Percentiles rank a stretch among this genome's conserved stretches.
phyloP scores from a whole-genome alignment of 2,888 invertebrate genomes.

The Xestia sexstrigata region DNA sequence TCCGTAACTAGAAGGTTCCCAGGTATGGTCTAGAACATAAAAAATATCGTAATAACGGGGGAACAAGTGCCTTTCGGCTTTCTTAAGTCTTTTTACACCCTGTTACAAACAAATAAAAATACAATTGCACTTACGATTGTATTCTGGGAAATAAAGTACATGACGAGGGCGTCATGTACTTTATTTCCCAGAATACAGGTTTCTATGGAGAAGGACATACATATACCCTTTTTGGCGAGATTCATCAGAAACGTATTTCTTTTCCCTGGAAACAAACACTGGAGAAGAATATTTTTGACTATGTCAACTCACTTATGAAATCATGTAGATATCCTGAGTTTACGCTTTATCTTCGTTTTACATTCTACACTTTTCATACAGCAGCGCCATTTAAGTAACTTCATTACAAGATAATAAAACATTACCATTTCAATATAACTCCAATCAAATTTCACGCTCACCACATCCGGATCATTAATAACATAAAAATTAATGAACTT shows the following conservation, averaged over 20 bases:
- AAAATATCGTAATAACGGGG: too few relatives aligned
- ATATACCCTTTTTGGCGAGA: neutral
- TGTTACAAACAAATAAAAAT: too few relatives aligned
- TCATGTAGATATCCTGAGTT: neutral
- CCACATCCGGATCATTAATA: constrained; percentile 56
- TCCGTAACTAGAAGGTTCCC: too few relatives aligned
- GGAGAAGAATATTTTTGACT: neutral
- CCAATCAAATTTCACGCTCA: constrained; percentile 57
- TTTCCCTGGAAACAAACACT: neutral
- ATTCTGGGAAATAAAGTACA: neutral
- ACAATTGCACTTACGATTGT: neutral
- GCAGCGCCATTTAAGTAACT: constrained; percentile 2
- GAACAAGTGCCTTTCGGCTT: too few relatives aligned
- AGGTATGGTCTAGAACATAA: too few relatives aligned
- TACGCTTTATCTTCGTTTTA: neutral
- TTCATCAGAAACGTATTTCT: neutral
- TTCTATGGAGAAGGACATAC: neutral
- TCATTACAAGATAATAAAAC: constrained; percentile 37
- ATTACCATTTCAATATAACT: constrained; percentile 49
- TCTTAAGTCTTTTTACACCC: too few relatives aligned
- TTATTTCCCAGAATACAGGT: too few relatives aligned
- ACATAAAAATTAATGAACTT: constrained; percentile 65
- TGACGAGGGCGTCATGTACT: too few relatives aligned
- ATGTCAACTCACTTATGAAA: neutral
- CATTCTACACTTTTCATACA: neutral